Percentiles rank a stretch among this genome's conserved stretches.
These are phyloP conservation scores for Musca vetustissima DNA, from an alignment of 1,140 invertebrate genomes.

Conservation along the genomic window DNA sequence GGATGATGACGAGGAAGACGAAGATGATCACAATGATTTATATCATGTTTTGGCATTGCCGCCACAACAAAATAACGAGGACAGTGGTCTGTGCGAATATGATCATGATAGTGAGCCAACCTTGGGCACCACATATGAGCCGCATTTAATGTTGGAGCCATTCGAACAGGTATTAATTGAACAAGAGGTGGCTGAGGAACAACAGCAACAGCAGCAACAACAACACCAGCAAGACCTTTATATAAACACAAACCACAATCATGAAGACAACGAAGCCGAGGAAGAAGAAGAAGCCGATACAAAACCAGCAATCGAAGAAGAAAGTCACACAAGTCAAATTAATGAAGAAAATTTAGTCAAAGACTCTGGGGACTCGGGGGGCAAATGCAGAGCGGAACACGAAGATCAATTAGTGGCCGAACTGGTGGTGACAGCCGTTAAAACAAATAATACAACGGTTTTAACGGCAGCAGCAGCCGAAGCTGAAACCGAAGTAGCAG, in stretches of 20 bases:
- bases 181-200: constrained; percentile 2
- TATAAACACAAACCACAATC: neutral
- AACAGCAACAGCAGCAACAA: neutral
- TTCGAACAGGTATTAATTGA: constrained; percentile 24
- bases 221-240: neutral
- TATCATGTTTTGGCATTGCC: neutral
- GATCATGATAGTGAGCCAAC: neutral
- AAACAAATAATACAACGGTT: too few relatives aligned
- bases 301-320: too few relatives aligned
- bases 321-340: neutral
- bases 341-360: neutral
- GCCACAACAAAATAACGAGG: neutral
- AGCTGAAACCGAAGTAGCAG: too few relatives aligned
- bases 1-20: neutral
- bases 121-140: too few relatives aligned
- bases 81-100: neutral
- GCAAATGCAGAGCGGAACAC: neutral
- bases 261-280: neutral
- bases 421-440: too few relatives aligned
- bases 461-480: too few relatives aligned
- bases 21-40: neutral
- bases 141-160: neutral
- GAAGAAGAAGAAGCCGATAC: neutral
- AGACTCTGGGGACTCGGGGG: neutral
- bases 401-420: too few relatives aligned